Base-by-base conservation (phyloP, 2,888 invertebrate genomes). In the Papilio protenor region DNA sequence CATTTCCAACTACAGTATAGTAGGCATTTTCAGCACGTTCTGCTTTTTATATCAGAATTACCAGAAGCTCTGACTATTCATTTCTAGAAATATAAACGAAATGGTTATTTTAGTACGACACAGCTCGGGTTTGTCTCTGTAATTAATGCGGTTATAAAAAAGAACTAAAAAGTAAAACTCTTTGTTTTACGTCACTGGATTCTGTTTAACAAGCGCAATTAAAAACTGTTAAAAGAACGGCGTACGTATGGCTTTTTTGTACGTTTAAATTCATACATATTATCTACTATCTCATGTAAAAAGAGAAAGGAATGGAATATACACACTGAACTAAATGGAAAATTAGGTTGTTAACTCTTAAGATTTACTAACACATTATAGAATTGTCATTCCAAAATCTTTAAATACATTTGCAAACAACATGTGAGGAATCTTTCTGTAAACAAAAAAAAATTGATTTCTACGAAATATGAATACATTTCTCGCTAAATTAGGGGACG, bases 141-240 rank as follows among this genome's bases (percentile, higher is more conserved):
- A 66, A 66, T 66, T 66, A 66, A 66, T 40, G 66, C 40, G 66
- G 66, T 66, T 66, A n/a, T 66, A 40, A 66, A 64, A 64, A 66
- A 40, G 40, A n/a, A 59, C 57, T 59, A 59, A 57, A 59, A 59
- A 49, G 16, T 18, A 18, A 18, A 33, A 64, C 45, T 69, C 66
- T 69, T 45, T 45, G 12, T 69, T 69, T 21, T 69, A 45, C 66
- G 12, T 45, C 66, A 69, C 45, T 45, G 66, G 66, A n/a, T 45
- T 69, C 45, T 45, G 21, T 69, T 69, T 69, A 45, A 69, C 66
- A 69, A 45, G 66, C 40, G 45, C 45, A 69, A 69, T 69, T 69
- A 69, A 69, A 66, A 69, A 45, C 21, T 40, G 45, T 69, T 45
- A 69, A 69, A 69, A 45, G 5, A 40, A 66, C 40, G 18, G 1